phyloP scores from a whole-genome alignment of 2,113 vertebrate genomes.

The Numida meleagris region DNA sequence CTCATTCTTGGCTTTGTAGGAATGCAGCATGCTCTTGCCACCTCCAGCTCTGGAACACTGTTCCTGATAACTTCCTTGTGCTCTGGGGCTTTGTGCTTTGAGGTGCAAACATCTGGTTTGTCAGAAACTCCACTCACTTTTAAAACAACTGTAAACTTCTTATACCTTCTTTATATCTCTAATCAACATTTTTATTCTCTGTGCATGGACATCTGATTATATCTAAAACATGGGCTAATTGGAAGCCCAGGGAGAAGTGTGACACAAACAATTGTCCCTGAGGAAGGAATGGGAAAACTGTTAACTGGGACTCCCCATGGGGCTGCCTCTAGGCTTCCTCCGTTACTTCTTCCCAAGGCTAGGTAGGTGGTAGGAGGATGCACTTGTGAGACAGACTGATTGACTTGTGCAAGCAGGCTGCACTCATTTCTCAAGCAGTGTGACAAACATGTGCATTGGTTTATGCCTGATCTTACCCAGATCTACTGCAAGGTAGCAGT shows the following conservation, averaged over 20 bases:
- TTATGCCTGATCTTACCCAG: background rate
- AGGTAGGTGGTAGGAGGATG: background rate
- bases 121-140: background rate
- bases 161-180: accelerated
- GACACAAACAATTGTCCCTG: too few relatives aligned
- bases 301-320: background rate
- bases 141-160: background rate
- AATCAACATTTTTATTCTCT: background rate
- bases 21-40: accelerated
- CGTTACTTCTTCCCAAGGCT: background rate
- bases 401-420: background rate
- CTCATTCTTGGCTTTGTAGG: background rate
- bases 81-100: background rate
- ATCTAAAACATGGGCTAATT: background rate
- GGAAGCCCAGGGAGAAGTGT: background rate
- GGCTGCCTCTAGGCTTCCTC: background rate
- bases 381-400: background rate
- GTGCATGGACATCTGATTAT: background rate
- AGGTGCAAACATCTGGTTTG: background rate
- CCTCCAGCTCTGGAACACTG: background rate
- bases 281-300: background rate
- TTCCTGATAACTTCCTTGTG: background rate
- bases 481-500: background rate
- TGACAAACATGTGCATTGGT: background rate
- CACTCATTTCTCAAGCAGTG: background rate